Evolutionary conservation across 2,113 vertebrate species (phyloP).

Genomic region (Thalassarche chlororhynchos): DNA sequence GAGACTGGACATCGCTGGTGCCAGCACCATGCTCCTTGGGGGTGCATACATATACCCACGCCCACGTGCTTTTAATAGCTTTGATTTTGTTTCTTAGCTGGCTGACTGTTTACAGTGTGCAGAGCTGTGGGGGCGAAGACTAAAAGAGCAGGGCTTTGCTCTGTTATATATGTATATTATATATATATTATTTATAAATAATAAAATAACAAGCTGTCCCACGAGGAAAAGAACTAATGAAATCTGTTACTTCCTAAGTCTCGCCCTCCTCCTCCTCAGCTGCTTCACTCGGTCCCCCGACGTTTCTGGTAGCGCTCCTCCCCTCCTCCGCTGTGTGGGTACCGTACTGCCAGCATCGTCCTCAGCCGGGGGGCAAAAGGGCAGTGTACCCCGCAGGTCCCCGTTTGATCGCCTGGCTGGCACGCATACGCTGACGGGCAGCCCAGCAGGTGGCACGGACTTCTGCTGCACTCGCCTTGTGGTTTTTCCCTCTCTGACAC

Average conservation of each 20-base stretch:
- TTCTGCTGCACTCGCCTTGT: fast-evolving
- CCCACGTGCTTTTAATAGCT: not conserved
- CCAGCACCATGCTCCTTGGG: fast-evolving
- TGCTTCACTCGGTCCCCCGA: not conserved
- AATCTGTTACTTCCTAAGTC: not conserved
- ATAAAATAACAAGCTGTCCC: not conserved
- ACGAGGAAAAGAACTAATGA: not conserved
- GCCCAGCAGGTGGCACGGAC: fast-evolving
- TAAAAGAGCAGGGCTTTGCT: not conserved
- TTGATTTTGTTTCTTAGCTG: not conserved
- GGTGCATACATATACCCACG: not conserved
- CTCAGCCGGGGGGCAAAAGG: fast-evolving
- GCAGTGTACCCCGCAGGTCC: fast-evolving
- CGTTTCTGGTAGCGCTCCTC: not conserved
- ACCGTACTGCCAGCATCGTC: not conserved
- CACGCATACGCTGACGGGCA: fast-evolving
- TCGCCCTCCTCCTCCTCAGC: not conserved
- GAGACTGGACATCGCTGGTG: not conserved
- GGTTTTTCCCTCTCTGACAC: not conserved
- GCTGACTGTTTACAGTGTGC: not conserved
- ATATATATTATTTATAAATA: not conserved
- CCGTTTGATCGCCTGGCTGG: fast-evolving
- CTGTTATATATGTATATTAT: not conserved
- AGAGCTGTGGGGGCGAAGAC: not conserved
- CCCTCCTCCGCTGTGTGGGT: not conserved